A percentile compares a stretch with the other conserved stretches of the same genome.
phyloP scores from a whole-genome alignment of 2,888 invertebrate genomes.

The Hirtodrosophila alboralis region DNA sequence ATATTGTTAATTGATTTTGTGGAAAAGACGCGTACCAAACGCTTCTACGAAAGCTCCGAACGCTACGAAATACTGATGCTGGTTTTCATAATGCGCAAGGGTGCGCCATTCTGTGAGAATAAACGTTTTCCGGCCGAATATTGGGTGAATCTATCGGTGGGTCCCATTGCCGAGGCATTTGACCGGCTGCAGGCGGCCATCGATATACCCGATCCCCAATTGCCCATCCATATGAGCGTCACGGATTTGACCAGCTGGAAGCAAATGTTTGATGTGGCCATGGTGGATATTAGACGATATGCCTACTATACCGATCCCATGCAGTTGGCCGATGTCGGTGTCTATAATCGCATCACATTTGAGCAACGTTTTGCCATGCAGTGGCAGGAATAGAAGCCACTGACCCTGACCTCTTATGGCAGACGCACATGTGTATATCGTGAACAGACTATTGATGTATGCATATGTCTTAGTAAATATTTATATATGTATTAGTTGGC shows the following conservation, averaged over 20 bases:
- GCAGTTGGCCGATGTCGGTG: conserved; percentile 76
- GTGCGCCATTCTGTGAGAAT: conserved; percentile 81
- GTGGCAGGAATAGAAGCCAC: conserved; percentile 66
- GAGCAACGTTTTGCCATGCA: conserved; percentile 77
- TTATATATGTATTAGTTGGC: neutral
- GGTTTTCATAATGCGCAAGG: conserved; percentile 78
- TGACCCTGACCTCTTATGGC: conserved; percentile 11
- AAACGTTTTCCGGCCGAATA: conserved; percentile 81
- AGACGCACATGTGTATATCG: neutral
- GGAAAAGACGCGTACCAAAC: conserved; percentile 80
- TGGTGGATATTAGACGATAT: conserved; percentile 72
- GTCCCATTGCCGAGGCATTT: conserved; percentile 77
- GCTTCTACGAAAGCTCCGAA: conserved; percentile 80
- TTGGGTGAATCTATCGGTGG: conserved; percentile 81
- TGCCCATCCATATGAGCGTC: conserved; percentile 80
- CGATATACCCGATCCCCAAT: conserved; percentile 79
- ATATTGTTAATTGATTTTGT: conserved; percentile 79
- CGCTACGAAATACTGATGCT: conserved; percentile 81
- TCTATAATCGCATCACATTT: conserved; percentile 74
- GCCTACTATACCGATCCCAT: conserved; percentile 78
- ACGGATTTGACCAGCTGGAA: conserved; percentile 80
- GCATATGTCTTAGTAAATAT: neutral
- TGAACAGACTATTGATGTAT: neutral
- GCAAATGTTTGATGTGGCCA: conserved; percentile 78
- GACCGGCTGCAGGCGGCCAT: conserved; percentile 76